A percentile compares a stretch with the other conserved stretches of the same genome.
phyloP scores from a whole-genome alignment of 2,888 invertebrate species.

The Acronicta aceris region DNA sequence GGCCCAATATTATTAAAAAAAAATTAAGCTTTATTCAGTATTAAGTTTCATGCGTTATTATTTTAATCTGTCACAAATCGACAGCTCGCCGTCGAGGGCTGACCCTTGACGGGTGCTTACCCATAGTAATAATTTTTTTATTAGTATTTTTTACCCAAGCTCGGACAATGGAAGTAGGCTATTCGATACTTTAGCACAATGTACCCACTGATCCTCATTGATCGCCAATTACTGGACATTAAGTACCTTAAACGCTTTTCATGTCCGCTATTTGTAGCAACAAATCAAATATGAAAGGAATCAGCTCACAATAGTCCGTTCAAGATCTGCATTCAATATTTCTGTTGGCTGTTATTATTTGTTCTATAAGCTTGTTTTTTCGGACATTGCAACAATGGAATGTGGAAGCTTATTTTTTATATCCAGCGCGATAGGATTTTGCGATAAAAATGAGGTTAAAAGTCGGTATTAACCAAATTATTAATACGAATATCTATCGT shows the following conservation, averaged over 20 bases:
- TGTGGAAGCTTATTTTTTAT: constrained; percentile 67
- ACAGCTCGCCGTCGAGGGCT: constrained; percentile 75
- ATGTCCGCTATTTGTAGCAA: constrained; percentile 87
- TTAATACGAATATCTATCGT: background rate
- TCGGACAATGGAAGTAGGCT: constrained; percentile 77
- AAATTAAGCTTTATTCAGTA: constrained; percentile 22
- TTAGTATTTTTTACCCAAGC: constrained; percentile 69
- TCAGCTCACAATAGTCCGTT: constrained; percentile 78
- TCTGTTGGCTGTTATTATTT: constrained; percentile 76
- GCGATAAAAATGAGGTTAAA: constrained; percentile 67
- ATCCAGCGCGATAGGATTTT: constrained; percentile 64
- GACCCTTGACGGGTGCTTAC: constrained; percentile 79
- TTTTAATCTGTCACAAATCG: constrained; percentile 76
- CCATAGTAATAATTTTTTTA: constrained; percentile 72
- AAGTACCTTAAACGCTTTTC: constrained; percentile 88
- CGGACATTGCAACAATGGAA: constrained; percentile 72
- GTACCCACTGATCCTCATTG: constrained; percentile 89
- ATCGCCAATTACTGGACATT: constrained; percentile 90
- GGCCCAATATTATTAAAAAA: background rate
- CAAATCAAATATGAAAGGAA: constrained; percentile 85
- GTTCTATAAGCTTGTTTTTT: constrained; percentile 77
- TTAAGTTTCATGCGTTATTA: constrained; percentile 53
- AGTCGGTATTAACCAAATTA: constrained; percentile 41
- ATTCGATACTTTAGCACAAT: constrained; percentile 85
- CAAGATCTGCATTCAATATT: constrained; percentile 81